Evolutionary conservation across 2,113 vertebrate species (phyloP).

Genomic region (Alligator mississippiensis): DNA sequence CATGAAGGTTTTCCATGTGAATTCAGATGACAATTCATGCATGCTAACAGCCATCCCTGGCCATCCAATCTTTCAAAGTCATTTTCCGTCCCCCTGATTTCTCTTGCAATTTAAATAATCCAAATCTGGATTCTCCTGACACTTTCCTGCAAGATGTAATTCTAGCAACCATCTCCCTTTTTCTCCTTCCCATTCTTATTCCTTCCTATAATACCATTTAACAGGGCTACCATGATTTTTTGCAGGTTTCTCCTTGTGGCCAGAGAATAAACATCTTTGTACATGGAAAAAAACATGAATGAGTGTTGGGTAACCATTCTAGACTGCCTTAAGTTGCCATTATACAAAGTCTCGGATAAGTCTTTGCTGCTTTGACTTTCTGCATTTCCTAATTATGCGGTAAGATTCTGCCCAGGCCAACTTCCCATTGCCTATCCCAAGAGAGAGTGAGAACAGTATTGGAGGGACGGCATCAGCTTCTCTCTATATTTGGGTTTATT

Average conservation of each 20-base stretch:
- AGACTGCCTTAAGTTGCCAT: not conserved
- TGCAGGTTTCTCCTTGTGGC: slow-evolving; percentile 6
- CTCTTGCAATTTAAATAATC: slow-evolving; percentile 50
- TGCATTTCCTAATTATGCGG: too few species aligned
- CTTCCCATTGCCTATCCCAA: not conserved
- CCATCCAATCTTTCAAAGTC: slow-evolving; percentile 40
- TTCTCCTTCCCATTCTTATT: not conserved
- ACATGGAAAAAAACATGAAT: not conserved
- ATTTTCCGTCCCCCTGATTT: slow-evolving; percentile 38
- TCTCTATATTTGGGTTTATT: too few species aligned
- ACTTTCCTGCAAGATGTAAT: not conserved
- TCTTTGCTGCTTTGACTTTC: too few species aligned
- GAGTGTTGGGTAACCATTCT: not conserved
- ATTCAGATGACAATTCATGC: slow-evolving; percentile 38
- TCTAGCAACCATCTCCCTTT: slow-evolving; percentile 43
- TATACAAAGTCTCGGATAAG: too few species aligned
- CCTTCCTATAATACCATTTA: slow-evolving; percentile 8
- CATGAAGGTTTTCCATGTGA: not conserved
- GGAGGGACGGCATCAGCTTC: not conserved
- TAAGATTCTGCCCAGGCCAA: not conserved
- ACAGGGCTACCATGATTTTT: not conserved
- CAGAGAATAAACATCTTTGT: not conserved
- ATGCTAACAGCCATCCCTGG: not conserved
- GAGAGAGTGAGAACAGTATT: not conserved
- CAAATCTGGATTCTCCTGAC: slow-evolving; percentile 11